phyloP scores from a whole-genome alignment of 2,888 invertebrate genomes.

The Machimus atricapillus region DNA sequence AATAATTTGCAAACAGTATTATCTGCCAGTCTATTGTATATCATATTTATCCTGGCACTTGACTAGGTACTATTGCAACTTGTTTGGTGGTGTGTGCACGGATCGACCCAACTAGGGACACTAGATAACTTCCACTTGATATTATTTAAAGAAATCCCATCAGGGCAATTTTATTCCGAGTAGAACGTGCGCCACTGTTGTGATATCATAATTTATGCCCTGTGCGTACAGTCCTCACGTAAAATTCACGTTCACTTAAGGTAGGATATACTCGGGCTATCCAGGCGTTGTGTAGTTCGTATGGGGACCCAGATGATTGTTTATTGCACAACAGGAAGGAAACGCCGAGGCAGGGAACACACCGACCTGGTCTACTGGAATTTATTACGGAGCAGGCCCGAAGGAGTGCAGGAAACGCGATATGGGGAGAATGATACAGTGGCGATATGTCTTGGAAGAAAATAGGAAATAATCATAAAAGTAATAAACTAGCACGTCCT shows the following conservation, averaged over 20 bases:
- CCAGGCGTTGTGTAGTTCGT: not conserved
- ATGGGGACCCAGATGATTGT: conserved; percentile 31
- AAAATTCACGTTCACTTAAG: conserved; percentile 16
- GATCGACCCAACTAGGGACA: not conserved
- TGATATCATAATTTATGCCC: conserved; percentile 46
- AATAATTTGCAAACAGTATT: no score
- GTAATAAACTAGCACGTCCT: conserved; percentile 43
- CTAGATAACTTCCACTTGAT: conserved; percentile 37
- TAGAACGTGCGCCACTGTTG: conserved; percentile 44
- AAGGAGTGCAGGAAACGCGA: conserved; percentile 12
- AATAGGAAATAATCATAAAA: conserved; percentile 44
- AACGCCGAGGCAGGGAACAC: conserved; percentile 24
- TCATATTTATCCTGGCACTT: not conserved
- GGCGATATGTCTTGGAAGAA: not conserved
- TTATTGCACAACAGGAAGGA: conserved; percentile 36
- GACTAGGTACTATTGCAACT: not conserved
- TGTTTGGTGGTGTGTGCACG: not conserved
- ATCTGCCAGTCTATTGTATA: not conserved
- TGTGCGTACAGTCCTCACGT: conserved; percentile 30
- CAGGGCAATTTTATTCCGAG: conserved; percentile 48
- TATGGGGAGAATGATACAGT: conserved; percentile 32
- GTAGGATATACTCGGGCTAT: not conserved
- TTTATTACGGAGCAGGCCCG: conserved; percentile 38
- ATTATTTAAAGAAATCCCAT: conserved; percentile 49
- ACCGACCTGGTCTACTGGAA: conserved; percentile 17